Base-by-base conservation (phyloP, 2,113 vertebrate species). In the Phoxinus phoxinus region DNA sequence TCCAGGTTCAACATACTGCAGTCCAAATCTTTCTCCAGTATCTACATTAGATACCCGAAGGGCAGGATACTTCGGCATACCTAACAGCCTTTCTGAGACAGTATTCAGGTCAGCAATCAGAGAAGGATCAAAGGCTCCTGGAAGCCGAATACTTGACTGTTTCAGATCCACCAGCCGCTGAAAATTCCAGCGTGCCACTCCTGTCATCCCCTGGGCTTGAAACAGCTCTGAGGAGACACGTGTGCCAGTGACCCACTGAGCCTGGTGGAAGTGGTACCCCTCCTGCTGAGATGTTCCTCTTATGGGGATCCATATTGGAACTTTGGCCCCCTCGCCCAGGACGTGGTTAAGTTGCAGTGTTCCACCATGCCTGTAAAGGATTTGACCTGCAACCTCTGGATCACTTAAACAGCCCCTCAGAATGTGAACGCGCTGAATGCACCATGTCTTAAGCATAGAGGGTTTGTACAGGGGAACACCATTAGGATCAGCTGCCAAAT, bases 141-240 rank as follows among this genome's bases (percentile, higher is more conserved):
- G 84, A 11, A 89, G 81, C 0, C 27, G 7, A 44, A 88, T 81
- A 51, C 27, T 69, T n/a, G 84, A 76, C 48, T 48, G 71, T 41
- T 86, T 84, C 10, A 76, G 75, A 75, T 89, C 84, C 46, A 87
- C 84, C 75, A 87, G 48, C 27, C 71, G 6, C 61, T 86, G 81
- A 53, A 74, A 89, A 1, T 87, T 89, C 86, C 76, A 89, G 1
- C 75, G 11, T 48, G 67, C 80, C 80, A 86, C 75, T 7, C 88
- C 86, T 4, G 58, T 89, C 86, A 89, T 75, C n/a, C 84, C 88
- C 81, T 89, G 88, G 27, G 88, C 86, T 51, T 85, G 83, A 71
- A 87, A 86, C 46, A 76, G 37, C 59, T 87, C 69, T 1, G 84
- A 13, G 25, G 84, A 87, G 19, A 75, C 76, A 0, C 23, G 41